Percentiles rank a stretch among this genome's conserved stretches.
Conservation (phyloP, 2,797 vertebrate genomes). For the Lepilemur ruficaudatus region DNA sequence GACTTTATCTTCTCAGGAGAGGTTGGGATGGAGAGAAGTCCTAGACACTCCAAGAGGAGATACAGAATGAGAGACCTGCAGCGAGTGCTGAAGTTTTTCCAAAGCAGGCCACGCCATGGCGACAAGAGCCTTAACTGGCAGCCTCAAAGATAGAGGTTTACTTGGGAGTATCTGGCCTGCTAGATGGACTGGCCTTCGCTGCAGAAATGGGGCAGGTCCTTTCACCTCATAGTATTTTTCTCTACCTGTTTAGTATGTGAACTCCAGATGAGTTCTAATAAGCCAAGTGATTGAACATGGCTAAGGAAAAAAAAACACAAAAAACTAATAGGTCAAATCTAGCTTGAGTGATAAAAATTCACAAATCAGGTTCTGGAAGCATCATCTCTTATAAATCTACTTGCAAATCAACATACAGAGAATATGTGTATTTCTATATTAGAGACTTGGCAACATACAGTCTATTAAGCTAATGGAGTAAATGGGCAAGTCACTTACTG, state of each 20-base stretch:
- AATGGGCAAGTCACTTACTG: not conserved
- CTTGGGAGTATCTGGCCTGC: not conserved
- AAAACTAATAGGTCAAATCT: not conserved
- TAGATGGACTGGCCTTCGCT: no score
- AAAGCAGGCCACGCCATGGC: not conserved
- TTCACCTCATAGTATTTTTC: not conserved
- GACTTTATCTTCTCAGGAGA: not conserved
- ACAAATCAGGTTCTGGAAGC: not conserved
- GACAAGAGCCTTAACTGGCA: not conserved
- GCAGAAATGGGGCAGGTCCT: not conserved
- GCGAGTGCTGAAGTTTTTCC: not conserved
- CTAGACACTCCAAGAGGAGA: not conserved
- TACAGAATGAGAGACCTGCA: not conserved
- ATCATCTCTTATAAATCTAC: not conserved
- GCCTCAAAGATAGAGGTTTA: not conserved
- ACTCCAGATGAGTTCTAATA: not conserved
- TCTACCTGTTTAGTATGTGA: not conserved
- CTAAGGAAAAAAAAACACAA: not conserved
- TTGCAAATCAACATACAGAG: accelerated
- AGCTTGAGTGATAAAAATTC: not conserved
- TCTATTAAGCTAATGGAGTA: conserved; percentile 16
- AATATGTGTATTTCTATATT: accelerated
- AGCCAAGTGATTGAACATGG: not conserved
- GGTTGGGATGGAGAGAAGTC: not conserved
- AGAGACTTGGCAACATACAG: not conserved